phyloP scores from a whole-genome alignment of 2,113 vertebrate genomes.

The Enhydra lutris region DNA sequence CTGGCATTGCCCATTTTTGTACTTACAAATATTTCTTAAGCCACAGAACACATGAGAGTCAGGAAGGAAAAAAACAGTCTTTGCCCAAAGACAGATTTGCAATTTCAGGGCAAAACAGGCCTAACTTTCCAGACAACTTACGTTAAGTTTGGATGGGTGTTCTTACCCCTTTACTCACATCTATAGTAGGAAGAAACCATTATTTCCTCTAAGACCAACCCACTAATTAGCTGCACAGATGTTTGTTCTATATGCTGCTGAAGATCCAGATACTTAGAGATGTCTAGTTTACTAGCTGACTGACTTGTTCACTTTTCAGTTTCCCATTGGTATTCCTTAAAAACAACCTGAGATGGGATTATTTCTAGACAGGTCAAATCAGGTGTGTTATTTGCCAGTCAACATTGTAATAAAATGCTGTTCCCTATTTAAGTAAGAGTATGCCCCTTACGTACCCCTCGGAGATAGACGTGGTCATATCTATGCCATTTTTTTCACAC shows the following conservation, averaged over 20 bases:
- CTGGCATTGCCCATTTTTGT: background rate
- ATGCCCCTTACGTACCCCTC: background rate
- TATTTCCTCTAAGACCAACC: slow-evolving; percentile 11
- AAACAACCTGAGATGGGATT: background rate
- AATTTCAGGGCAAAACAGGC: background rate
- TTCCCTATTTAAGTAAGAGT: background rate
- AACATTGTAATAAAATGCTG: background rate
- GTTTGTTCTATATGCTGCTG: background rate
- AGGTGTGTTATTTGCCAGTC: background rate
- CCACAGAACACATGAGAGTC: background rate
- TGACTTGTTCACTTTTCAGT: background rate
- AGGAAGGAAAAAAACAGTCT: background rate
- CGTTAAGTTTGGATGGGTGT: background rate
- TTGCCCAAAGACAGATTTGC: slow-evolving; percentile 3
- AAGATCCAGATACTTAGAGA: background rate
- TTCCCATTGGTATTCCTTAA: background rate
- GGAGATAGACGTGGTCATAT: background rate
- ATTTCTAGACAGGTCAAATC: background rate
- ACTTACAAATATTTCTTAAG: background rate
- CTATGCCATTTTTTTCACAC: background rate
- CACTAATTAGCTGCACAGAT: background rate
- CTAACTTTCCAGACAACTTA: background rate
- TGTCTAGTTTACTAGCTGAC: background rate
- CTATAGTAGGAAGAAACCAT: background rate
- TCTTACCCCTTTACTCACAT: background rate